A percentile compares a stretch with the other conserved stretches of the same genome.
Evolutionary conservation across 2,113 vertebrate genomes (phyloP).

Genomic region (Marmota monax): DNA sequence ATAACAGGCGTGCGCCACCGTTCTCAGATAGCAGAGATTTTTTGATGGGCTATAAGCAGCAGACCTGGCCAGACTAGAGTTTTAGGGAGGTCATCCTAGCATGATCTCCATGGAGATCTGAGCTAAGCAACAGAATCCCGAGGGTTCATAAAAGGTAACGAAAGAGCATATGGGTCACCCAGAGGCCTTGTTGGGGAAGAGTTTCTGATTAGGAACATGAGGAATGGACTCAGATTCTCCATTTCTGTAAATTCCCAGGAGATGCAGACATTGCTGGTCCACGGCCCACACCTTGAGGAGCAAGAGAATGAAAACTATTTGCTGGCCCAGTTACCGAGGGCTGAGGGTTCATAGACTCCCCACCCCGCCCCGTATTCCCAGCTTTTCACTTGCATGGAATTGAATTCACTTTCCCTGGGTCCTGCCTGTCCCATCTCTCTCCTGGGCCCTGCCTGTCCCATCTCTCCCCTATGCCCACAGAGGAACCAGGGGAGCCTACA

Average conservation of each 20-base stretch:
- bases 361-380: too few species aligned
- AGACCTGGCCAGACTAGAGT: background rate
- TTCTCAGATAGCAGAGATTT: background rate
- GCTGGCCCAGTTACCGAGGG: background rate
- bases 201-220: background rate
- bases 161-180: background rate
- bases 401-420: background rate
- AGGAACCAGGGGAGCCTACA: background rate
- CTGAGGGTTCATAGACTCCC: background rate
- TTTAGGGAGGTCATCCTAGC: background rate
- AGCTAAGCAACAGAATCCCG: background rate
- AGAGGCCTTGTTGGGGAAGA: background rate
- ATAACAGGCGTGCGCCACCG: too few species aligned
- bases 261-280: background rate
- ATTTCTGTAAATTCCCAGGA: background rate
- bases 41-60: background rate
- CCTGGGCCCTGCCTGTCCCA: background rate
- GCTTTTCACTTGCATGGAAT: background rate
- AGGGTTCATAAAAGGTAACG: conserved; percentile 14
- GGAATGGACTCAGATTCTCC: background rate
- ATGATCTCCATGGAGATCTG: background rate
- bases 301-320: background rate
- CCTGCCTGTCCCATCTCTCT: background rate
- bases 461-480: background rate
- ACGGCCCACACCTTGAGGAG: background rate